A percentile compares a stretch with the other conserved stretches of the same genome.
Conservation (phyloP, 2,113 vertebrate genomes). For the Mohoua ochrocephala region DNA sequence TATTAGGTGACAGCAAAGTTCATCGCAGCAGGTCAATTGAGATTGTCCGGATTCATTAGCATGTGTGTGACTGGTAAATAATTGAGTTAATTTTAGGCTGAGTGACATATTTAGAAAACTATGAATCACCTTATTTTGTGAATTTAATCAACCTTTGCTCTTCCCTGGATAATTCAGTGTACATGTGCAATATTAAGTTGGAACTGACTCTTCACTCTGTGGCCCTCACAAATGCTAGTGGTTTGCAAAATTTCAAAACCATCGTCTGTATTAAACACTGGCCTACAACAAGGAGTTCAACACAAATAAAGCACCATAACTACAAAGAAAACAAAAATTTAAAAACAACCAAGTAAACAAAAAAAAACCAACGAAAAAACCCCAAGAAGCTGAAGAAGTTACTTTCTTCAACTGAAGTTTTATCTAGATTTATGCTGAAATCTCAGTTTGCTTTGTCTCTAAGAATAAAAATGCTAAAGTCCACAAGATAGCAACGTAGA, state of each 20-base stretch:
- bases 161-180: constrained; percentile 23
- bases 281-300: neutral
- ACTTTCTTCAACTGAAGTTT: neutral
- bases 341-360: neutral
- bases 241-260: neutral
- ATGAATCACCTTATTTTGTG: constrained; percentile 51
- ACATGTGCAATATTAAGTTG: constrained; percentile 46
- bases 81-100: constrained; percentile 67
- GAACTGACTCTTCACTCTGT: constrained; percentile 9
- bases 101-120: constrained; percentile 70
- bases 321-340: neutral
- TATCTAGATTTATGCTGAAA: neutral
- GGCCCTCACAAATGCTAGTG: neutral
- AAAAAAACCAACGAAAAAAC: too few species aligned
- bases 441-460: neutral
- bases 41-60: constrained; percentile 57
- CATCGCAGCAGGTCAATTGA: neutral
- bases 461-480: neutral
- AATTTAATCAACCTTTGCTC: constrained; percentile 63
- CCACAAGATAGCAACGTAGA: neutral
- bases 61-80: constrained; percentile 66
- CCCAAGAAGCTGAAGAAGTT: neutral
- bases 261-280: neutral
- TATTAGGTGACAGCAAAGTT: neutral
- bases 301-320: neutral